Base-by-base conservation (phyloP, 2,888 invertebrate genomes). In the Chaetogeoica ovagalla region DNA sequence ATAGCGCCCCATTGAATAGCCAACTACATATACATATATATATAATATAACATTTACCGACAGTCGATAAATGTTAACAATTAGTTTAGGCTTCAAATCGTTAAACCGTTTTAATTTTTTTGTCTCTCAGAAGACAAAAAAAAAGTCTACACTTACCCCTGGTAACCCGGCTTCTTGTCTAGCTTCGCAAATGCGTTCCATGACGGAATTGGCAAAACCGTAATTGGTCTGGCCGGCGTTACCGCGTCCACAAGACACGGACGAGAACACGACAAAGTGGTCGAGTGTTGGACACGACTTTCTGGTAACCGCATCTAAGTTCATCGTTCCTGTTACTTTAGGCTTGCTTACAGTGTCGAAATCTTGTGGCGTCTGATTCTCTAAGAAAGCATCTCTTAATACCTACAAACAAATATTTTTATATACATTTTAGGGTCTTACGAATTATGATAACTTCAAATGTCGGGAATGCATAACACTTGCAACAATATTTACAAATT, bases 1-100 rank as follows among this genome's bases (percentile, higher is more conserved):
- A 99, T 94, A 82, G 98, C 98, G 83, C 99, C 99, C 98, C 98
- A 99, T 87, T 99, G 98, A 84, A 99, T 94, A 63, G 98, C 96
- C 72, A 93, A 83, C 85, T 85, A 73, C 1, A 48, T 30, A 30
- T 30, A 30, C 4, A 30, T 7, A 48, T 30, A 30, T 30, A 30
- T 30, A 30, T 7, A 48, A 3, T n/a, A n/a, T n/a, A n/a, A n/a
- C n/a, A n/a, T n/a, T 68, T 43, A 48, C 21, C 21, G 21, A 59
- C 59, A 21, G n/a, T 59, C 11, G n/a, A 59, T 21, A 8, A n/a
- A 62, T n/a, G n/a, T 30, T 30, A 30, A 5, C 5, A 65, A 1
- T 37, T 63, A 62, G 15, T 37, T 13, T 4, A 62, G 11, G 13
- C 11, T 13, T 13, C 13, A 48, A 2, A 0, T 3, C 1, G 43